A percentile compares a stretch with the other conserved stretches of the same genome.
These are phyloP conservation scores for Heliconius hortense DNA, from an alignment of 2,888 invertebrate genomes.

Conservation along the genomic window DNA sequence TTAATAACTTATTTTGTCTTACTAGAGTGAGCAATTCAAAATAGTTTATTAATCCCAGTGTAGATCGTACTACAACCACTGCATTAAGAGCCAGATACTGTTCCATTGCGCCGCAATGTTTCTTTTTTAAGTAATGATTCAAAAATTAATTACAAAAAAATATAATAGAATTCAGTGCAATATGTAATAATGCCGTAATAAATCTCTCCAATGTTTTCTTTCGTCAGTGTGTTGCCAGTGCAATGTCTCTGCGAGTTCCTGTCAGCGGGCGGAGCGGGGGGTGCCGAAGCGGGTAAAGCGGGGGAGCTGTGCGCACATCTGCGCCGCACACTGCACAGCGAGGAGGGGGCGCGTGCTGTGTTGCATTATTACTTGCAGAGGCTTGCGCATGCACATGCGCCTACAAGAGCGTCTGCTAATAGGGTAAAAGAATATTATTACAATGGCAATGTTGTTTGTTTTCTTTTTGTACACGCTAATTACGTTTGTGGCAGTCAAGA, in stretches of 20 bases:
- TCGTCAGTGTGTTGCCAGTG: conserved; percentile 92
- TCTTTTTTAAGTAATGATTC: too few species aligned
- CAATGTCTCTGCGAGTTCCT: conserved; percentile 98
- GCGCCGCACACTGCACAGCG: conserved; percentile 77
- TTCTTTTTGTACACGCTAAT: too few species aligned
- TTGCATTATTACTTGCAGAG: conserved; percentile 94
- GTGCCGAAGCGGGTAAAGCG: conserved; percentile 73
- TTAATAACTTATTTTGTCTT: too few species aligned
- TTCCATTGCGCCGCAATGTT: too few species aligned
- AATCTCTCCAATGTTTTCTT: not conserved
- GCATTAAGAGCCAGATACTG: too few species aligned
- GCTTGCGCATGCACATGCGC: conserved; percentile 90
- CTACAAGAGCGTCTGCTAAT: conserved; percentile 89
- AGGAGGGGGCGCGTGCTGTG: conserved; percentile 89
- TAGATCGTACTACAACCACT: too few species aligned
- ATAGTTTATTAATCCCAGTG: too few species aligned
- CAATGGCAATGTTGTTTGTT: too few species aligned
- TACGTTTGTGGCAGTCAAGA: too few species aligned
- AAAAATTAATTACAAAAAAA: too few species aligned
- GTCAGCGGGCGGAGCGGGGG: conserved; percentile 81
- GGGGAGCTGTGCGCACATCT: conserved; percentile 86
- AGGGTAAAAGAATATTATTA: conserved; percentile 59
- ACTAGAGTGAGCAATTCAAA: too few species aligned
- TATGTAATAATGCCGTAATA: not conserved
- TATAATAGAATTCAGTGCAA: too few species aligned